A percentile compares a stretch with the other conserved stretches of the same genome.
Conservation (phyloP, 2,113 vertebrate species). For the Heptranchias perlo region DNA sequence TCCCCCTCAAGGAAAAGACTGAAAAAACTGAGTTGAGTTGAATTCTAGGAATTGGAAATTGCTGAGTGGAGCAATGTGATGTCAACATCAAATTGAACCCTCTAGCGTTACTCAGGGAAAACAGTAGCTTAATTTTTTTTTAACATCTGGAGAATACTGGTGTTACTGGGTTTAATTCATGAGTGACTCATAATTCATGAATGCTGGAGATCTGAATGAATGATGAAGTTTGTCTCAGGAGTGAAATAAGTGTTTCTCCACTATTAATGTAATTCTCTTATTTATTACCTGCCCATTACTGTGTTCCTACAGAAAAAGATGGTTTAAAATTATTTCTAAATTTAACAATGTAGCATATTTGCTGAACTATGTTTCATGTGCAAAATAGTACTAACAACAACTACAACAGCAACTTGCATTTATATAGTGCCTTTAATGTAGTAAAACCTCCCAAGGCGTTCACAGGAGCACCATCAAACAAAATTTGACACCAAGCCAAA, state of each 20-base stretch:
- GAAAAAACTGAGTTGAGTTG: neutral
- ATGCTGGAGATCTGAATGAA: neutral
- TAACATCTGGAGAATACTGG: neutral
- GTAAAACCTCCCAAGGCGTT: neutral
- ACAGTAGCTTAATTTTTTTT: neutral
- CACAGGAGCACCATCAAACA: neutral
- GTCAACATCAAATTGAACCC: neutral
- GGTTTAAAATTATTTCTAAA: constrained; percentile 2
- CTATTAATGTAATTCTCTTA: constrained; percentile 1
- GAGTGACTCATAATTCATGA: constrained; percentile 13
- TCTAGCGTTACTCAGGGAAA: neutral
- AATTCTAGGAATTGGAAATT: neutral
- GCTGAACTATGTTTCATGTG: neutral
- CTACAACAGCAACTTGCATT: neutral
- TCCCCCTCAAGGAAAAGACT: neutral
- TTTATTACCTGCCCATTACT: neutral
- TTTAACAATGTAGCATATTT: neutral
- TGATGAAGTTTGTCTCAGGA: neutral
- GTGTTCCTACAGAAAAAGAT: neutral
- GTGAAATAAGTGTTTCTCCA: constrained; percentile 1
- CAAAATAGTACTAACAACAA: neutral
- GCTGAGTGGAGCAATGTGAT: neutral
- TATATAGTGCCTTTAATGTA: neutral
- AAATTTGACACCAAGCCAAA: neutral
- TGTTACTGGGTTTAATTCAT: neutral